Percentiles rank a stretch among this genome's conserved stretches.
phyloP scores from a whole-genome alignment of 2,888 invertebrate genomes.

The Diaperis boleti region DNA sequence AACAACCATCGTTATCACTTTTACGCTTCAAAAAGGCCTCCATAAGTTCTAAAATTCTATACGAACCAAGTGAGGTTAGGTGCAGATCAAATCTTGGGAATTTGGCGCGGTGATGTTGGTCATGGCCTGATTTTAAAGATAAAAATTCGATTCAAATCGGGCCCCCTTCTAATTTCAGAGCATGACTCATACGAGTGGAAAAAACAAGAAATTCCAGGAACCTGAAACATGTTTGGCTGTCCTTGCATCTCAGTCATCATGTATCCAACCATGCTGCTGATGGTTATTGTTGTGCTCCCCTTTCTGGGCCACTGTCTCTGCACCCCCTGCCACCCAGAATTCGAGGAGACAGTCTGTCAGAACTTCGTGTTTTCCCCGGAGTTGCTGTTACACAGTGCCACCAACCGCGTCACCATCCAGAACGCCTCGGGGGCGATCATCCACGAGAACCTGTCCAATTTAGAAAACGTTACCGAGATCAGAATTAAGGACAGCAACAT shows the following conservation, averaged over 20 bases:
- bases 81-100: background rate
- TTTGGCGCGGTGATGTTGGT: background rate
- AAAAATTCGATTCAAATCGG: too few relatives aligned
- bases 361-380: conserved; percentile 19
- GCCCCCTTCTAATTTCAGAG: too few relatives aligned
- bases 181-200: too few relatives aligned
- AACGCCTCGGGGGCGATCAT: conserved; percentile 12
- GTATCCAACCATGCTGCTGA: background rate
- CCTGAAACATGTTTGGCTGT: background rate
- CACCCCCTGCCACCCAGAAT: conserved; percentile 4
- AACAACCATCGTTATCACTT: conserved; percentile 9
- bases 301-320: background rate
- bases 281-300: background rate
- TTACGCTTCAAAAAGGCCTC: conserved; percentile 47
- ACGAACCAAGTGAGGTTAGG: conserved; percentile 21
- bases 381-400: background rate
- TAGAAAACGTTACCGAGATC: conserved; percentile 8
- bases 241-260: conserved; percentile 10
- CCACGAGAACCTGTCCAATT: conserved; percentile 15
- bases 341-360: conserved; percentile 28
- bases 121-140: background rate
- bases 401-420: conserved; percentile 8
- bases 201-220: too few relatives aligned
- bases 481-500: conserved; percentile 1
- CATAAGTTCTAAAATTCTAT: conserved; percentile 31